These are phyloP conservation scores for Cacoxenus indagator DNA, from an alignment of 2,888 invertebrate genomes.

Conservation along the genomic window DNA sequence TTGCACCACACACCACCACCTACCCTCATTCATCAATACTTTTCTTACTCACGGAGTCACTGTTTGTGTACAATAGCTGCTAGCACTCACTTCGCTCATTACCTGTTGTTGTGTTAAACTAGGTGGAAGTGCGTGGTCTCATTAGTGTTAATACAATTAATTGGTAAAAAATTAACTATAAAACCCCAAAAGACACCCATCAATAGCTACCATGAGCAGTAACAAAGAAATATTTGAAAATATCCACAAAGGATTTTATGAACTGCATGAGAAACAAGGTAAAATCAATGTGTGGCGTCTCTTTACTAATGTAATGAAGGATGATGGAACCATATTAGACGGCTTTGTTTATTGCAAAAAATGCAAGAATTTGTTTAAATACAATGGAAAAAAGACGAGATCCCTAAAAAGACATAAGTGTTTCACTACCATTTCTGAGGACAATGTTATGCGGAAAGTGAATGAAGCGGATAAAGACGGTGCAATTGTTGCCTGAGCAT, in stretches of 20 bases:
- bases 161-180: neutral
- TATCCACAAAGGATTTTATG: neutral
- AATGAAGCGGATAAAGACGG: constrained; percentile 1
- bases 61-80: too few species aligned
- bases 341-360: neutral
- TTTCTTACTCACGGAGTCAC: too few species aligned
- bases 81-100: too few species aligned
- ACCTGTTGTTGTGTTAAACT: neutral
- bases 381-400: neutral
- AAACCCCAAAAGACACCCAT: neutral
- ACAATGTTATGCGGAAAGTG: neutral
- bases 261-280: neutral
- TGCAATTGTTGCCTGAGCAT: neutral
- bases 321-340: too few species aligned
- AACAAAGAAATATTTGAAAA: neutral
- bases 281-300: neutral
- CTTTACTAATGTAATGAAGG: neutral
- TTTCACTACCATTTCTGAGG: neutral
- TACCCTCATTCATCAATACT: too few species aligned
- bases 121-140: neutral
- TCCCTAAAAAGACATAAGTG: neutral
- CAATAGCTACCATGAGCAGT: neutral
- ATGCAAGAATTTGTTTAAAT: too few species aligned
- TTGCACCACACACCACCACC: too few species aligned
- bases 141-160: neutral